Evolutionary conservation across 2,797 vertebrate species (phyloP).

Genomic region (Hydrocynus forskahlii): DNA sequence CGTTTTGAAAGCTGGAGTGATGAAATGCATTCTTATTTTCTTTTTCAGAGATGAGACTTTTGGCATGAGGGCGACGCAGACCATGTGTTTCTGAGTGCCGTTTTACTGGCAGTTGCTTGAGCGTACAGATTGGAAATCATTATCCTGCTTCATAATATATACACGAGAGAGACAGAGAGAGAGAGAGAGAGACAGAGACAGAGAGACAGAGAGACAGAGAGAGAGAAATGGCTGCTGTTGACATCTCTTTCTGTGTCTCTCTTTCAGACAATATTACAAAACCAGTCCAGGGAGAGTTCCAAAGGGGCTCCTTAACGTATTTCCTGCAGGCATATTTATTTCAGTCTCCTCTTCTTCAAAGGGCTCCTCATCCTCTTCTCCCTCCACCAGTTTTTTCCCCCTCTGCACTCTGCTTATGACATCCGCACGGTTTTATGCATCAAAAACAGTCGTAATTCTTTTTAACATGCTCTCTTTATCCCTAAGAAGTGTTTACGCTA

Average conservation of each 20-base stretch:
- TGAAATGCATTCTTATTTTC: constrained; percentile 38
- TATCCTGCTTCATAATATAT: constrained; percentile 31
- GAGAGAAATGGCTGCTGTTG: constrained; percentile 11
- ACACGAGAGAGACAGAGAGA: constrained; percentile 24
- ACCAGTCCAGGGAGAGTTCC: constrained; percentile 64
- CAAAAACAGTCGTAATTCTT: background rate
- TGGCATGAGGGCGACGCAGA: constrained; percentile 59
- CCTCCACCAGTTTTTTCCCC: constrained; percentile 15
- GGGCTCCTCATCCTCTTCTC: constrained; percentile 54
- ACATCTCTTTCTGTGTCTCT: constrained; percentile 34
- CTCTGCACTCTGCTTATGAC: background rate
- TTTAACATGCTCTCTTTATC: background rate
- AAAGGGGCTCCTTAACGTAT: constrained; percentile 69
- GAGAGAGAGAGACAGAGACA: constrained; percentile 26
- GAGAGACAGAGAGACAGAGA: constrained; percentile 37
- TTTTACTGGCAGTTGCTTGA: constrained; percentile 57
- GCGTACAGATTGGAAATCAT: constrained; percentile 62
- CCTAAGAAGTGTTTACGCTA: background rate
- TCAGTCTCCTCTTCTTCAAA: constrained; percentile 65
- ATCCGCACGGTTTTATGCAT: background rate
- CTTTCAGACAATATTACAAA: constrained; percentile 65
- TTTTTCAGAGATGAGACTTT: constrained; percentile 61
- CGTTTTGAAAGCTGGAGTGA: background rate
- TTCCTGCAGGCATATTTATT: constrained; percentile 75
- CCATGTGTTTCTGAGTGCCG: constrained; percentile 48